These are phyloP conservation scores for Limnothrissa miodon DNA, from an alignment of 2,113 vertebrate species.

Conservation along the genomic window DNA sequence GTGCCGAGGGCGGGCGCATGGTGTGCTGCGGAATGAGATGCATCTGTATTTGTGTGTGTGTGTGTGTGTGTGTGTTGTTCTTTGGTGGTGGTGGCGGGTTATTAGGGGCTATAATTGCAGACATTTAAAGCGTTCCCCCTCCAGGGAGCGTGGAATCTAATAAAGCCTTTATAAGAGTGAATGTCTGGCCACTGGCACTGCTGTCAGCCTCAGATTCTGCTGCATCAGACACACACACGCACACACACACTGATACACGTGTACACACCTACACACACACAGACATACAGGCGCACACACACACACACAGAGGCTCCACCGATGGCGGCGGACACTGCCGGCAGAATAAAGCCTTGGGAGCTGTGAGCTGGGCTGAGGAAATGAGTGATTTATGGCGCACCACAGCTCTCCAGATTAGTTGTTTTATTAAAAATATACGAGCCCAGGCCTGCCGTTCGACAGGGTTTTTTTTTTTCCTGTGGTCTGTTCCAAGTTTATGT, in stretches of 20 bases:
- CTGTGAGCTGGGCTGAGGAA: constrained; percentile 59
- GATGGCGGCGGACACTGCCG: not conserved
- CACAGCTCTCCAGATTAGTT: constrained; percentile 83
- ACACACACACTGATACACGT: constrained; percentile 8
- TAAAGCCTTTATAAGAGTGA: constrained; percentile 91
- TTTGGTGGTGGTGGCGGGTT: constrained; percentile 73
- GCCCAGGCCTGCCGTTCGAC: constrained; percentile 78
- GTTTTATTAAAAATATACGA: constrained; percentile 91
- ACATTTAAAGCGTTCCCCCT: constrained; percentile 99
- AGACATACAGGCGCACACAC: not conserved
- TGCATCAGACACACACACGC: constrained; percentile 27
- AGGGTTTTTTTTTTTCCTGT: constrained; percentile 45
- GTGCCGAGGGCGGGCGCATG: not conserved
- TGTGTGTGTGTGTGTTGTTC: constrained; percentile 13
- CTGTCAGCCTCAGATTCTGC: constrained; percentile 20
- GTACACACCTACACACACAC: constrained; percentile 19
- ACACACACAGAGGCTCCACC: not conserved
- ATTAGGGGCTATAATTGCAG: constrained; percentile 98
- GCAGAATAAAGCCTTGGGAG: not conserved
- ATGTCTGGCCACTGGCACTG: not conserved
- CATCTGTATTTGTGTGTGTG: not conserved
- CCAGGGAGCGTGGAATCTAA: constrained; percentile 94
- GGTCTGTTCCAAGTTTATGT: constrained; percentile 29
- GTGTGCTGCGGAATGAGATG: not conserved
- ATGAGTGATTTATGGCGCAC: constrained; percentile 89